These are phyloP conservation scores for Cinclus mexicanus DNA, from an alignment of 2,113 vertebrate species.

Conservation along the genomic window DNA sequence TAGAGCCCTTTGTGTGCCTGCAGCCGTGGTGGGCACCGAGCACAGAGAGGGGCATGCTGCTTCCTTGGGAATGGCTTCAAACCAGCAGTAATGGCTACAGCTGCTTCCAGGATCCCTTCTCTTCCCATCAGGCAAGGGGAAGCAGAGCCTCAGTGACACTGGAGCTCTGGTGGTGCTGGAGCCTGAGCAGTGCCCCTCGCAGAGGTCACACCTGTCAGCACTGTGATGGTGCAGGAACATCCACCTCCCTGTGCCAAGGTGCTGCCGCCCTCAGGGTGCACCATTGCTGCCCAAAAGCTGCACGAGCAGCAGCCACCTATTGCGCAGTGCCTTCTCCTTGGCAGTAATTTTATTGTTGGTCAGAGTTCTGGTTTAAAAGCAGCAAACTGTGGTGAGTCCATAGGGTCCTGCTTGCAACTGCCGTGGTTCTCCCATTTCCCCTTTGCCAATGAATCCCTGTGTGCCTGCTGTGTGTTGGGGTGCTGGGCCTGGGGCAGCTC, in stretches of 20 bases:
- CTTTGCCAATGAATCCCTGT: neutral
- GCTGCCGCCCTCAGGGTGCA: neutral
- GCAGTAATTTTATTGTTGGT: too few relatives aligned
- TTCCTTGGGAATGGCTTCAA: neutral
- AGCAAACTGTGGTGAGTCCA: neutral
- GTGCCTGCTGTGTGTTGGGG: too few relatives aligned
- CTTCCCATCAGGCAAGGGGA: neutral
- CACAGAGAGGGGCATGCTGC: accelerated
- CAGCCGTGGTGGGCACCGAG: neutral
- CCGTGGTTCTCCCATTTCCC: accelerated
- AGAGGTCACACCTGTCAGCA: neutral
- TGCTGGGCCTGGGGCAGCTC: neutral
- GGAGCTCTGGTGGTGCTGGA: neutral
- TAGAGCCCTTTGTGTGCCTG: accelerated
- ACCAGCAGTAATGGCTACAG: neutral
- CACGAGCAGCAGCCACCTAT: neutral
- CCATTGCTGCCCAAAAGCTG: neutral
- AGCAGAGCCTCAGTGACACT: accelerated
- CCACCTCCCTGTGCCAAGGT: neutral
- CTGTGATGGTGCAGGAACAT: accelerated
- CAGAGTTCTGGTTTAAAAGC: neutral
- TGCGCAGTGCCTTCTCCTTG: neutral
- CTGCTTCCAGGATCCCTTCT: accelerated
- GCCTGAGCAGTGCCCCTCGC: accelerated
- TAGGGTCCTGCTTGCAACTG: neutral